Percentiles rank a stretch among this genome's conserved stretches.
phyloP scores from a whole-genome alignment of 2,113 vertebrate species.

The Ursus arctos region DNA sequence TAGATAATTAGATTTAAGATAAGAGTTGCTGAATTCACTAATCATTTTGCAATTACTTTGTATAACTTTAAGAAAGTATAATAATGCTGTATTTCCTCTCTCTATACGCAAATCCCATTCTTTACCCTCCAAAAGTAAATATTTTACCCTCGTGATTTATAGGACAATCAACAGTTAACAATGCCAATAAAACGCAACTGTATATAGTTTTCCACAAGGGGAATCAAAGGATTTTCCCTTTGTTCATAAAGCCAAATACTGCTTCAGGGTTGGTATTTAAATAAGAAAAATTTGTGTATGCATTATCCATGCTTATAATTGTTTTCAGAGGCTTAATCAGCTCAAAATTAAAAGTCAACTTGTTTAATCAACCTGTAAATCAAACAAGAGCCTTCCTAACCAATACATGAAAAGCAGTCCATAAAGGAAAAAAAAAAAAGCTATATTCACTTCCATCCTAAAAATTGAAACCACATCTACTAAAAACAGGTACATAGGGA shows the following conservation, averaged over 20 bases:
- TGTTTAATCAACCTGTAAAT: constrained; percentile 55
- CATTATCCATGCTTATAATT: constrained; percentile 32
- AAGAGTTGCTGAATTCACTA: constrained; percentile 17
- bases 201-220: background rate
- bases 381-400: constrained; percentile 45
- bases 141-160: background rate
- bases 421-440: background rate
- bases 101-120: background rate
- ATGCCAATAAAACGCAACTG: background rate
- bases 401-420: constrained; percentile 12
- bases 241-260: constrained; percentile 52
- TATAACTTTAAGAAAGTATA: background rate
- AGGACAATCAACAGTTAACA: constrained; percentile 51
- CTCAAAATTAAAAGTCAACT: constrained; percentile 70
- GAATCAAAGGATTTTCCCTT: constrained; percentile 49
- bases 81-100: background rate
- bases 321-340: constrained; percentile 58
- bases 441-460: background rate
- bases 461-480: constrained; percentile 56
- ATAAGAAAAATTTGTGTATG: constrained; percentile 13
- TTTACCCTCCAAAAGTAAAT: background rate
- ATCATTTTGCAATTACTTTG: background rate
- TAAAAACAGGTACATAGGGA: background rate
- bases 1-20: background rate
- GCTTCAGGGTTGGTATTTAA: constrained; percentile 31